These are phyloP conservation scores for Campaea margaritaria DNA, from an alignment of 2,888 invertebrate species.

Conservation along the genomic window DNA sequence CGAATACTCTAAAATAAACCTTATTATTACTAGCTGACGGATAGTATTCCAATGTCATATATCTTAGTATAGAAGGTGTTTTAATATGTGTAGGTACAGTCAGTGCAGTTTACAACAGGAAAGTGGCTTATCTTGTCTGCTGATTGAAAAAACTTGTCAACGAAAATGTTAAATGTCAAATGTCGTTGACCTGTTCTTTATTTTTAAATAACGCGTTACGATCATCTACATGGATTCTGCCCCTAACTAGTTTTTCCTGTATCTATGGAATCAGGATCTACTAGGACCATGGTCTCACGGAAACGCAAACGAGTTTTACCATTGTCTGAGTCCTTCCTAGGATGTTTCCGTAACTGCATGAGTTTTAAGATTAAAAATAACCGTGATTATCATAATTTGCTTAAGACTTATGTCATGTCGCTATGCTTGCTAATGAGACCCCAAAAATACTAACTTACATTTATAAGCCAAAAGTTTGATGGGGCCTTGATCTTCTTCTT, in stretches of 20 bases:
- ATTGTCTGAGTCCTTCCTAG: too few relatives aligned
- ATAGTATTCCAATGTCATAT: neutral
- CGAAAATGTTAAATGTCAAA: conserved; percentile 35
- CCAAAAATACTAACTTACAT: too few relatives aligned
- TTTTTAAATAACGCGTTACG: too few relatives aligned
- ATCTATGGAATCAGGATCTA: too few relatives aligned
- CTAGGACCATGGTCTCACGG: too few relatives aligned
- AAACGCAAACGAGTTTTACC: too few relatives aligned
- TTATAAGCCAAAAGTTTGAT: too few relatives aligned
- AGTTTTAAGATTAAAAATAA: neutral
- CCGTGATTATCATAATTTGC: neutral
- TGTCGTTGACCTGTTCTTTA: conserved; percentile 38
- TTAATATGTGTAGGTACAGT: neutral
- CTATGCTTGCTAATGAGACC: too few relatives aligned
- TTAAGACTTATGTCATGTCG: too few relatives aligned
- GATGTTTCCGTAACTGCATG: neutral
- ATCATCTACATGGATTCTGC: neutral
- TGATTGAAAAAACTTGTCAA: conserved; percentile 37
- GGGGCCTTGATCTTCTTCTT: too few relatives aligned
- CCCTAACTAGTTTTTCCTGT: neutral
- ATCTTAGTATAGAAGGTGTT: too few relatives aligned
- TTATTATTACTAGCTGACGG: neutral
- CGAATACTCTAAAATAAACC: neutral
- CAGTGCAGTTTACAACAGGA: conserved; percentile 28
- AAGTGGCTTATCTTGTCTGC: conserved; percentile 33